These are phyloP conservation scores for Crotophaga sulcirostris DNA, from an alignment of 2,113 vertebrate species.

Conservation along the genomic window DNA sequence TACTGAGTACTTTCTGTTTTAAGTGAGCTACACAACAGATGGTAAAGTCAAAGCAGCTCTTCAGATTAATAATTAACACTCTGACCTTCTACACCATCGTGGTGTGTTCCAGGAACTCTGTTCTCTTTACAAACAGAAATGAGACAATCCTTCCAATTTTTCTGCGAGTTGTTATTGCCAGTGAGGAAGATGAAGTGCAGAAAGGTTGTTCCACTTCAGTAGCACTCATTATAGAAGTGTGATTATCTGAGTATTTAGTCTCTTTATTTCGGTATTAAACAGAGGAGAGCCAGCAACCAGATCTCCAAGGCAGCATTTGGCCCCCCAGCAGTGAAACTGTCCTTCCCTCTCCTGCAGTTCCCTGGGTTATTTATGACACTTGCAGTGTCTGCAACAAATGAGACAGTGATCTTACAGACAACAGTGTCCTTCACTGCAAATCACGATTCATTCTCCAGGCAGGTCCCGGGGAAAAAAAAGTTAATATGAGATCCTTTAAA, in stretches of 20 bases:
- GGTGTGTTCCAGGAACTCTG: rapidly evolving
- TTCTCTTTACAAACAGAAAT: not conserved
- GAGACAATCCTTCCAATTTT: not conserved
- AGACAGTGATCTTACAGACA: not conserved
- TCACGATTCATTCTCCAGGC: not conserved
- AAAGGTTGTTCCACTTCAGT: not conserved
- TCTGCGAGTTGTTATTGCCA: not conserved
- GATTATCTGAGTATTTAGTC: not conserved
- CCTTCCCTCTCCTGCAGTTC: not conserved
- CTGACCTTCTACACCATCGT: not conserved
- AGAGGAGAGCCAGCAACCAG: not conserved
- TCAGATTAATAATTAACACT: conserved; percentile 30
- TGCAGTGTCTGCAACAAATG: not conserved
- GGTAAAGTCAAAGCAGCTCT: not conserved
- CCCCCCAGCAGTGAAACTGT: not conserved
- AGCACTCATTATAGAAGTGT: not conserved
- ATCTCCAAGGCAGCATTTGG: not conserved
- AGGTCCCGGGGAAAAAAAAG: not conserved
- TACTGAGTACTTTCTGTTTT: not conserved
- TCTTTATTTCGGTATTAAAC: not conserved
- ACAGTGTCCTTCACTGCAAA: not conserved
- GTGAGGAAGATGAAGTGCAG: not conserved
- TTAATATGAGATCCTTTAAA: not conserved
- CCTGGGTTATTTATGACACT: conserved; percentile 1
- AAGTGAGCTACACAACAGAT: not conserved